Percentiles rank a stretch among this genome's conserved stretches.
Evolutionary conservation across 2,113 vertebrate genomes (phyloP).

Genomic region (Alaudala cheleensis): DNA sequence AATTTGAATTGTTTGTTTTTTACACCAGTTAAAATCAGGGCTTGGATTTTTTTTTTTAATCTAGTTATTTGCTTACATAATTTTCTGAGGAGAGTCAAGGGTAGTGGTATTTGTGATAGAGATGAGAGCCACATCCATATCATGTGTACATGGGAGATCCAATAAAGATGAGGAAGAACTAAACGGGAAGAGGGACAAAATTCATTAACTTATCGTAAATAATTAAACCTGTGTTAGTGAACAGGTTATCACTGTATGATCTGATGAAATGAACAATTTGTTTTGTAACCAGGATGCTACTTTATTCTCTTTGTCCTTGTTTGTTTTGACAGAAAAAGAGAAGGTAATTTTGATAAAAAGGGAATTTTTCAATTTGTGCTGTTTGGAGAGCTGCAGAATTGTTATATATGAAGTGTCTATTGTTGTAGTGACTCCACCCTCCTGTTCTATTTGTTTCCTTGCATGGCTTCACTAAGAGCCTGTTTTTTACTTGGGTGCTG

Average conservation of each 20-base stretch:
- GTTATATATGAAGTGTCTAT: background rate
- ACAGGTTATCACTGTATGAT: background rate
- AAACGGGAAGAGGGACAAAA: background rate
- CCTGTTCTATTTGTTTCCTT: background rate
- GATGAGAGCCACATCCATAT: background rate
- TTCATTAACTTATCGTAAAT: background rate
- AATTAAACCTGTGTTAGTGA: background rate
- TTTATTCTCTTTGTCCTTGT: background rate
- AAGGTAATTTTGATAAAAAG: background rate
- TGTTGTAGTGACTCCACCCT: background rate
- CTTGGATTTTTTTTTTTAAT: background rate
- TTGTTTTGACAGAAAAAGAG: background rate
- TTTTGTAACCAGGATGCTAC: background rate
- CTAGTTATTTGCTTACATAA: background rate
- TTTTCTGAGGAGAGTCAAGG: background rate
- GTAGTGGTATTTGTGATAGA: background rate
- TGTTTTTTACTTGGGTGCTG: background rate
- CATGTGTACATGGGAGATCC: background rate
- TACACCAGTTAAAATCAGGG: background rate
- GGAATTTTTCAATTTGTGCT: background rate
- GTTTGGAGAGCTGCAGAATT: background rate
- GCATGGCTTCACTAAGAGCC: background rate
- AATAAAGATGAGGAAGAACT: background rate
- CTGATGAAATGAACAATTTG: background rate
- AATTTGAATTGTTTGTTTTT: background rate